Evolutionary conservation across 2,888 invertebrate species (phyloP), one percentile per base, ranked within the genome.

Genomic region (Alcis repandata): DNA sequence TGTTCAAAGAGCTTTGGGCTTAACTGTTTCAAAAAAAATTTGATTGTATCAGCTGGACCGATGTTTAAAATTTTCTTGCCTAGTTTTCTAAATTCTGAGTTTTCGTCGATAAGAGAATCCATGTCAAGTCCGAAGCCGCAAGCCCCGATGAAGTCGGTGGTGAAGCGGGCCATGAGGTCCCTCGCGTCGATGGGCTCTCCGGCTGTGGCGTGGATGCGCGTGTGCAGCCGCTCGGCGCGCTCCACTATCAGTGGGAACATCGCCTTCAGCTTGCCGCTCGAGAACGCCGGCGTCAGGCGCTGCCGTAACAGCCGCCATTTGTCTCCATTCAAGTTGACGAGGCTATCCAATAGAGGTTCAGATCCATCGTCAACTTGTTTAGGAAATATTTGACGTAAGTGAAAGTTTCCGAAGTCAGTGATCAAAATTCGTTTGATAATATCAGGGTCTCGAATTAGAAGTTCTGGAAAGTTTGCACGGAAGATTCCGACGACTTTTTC

Each of bases 211-310:
- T 75, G 68, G 2, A 81, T 74, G 0, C 82, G 78, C 0, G 58
- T 49, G 57, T 80, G 83, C 49, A 90, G 73, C 17, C 77, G 72
- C 68, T 85, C 85, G 1, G 87, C 85, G 15, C 87, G 79, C 59
- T 84, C 84, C 48, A 82, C 78, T 20, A 89, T 80, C 40, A 89
- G 73, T 2, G 87, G 87, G 60, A 88, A 88, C 89, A 89, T 89
- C 13, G 83, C 85, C 45, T 81, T 82, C 33, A 87, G 77, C 72
- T 87, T 88, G 8, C 86, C 85, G 58, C 83, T 84, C 8, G 85
- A 80, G 69, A 88, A 88, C 0, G 87, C 84, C 0, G 87, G 84
- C 6, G 88, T 87, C 74, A 89, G 79, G 27, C 87, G 80, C 71
- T 87, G 84, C 4, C 89, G 79, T 54, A 88, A 69, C 63, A 87